Base-by-base conservation (phyloP, 2,888 invertebrate genomes). In the Sipunculus nudus region DNA sequence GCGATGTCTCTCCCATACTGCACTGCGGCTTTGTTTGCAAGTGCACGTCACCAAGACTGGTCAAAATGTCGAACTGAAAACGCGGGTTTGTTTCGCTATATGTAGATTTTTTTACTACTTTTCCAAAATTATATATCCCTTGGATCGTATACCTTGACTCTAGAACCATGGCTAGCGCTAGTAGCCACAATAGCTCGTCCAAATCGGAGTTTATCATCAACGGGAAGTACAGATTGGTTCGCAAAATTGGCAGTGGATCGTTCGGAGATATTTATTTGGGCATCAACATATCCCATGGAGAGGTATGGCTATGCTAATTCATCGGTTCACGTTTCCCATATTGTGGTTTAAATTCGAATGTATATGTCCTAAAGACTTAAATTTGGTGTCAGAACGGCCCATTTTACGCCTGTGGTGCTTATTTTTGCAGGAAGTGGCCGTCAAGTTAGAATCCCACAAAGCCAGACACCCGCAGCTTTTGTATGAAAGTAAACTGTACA, bases 401-500 rank as follows among this genome's bases (percentile, higher is more conserved):
- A n/a, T n/a, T n/a, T n/a, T n/a, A n/a, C n/a, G n/a, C n/a, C n/a
- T n/a, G n/a, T n/a, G n/a, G 10, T 43, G 43, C 13, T 21, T 43
- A 41, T 19, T n/a, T 50, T 68, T 74, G 28, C 67, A 84, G 80
- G 86, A 86, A 73, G 84, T 87, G 21, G 86, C 86, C 35, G 85
- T 87, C 39, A 86, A 86, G 73, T 72, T 86, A 47, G 86, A 86
- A 71, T 82, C 85, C 59, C 78, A 80, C 54, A 84, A 85, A 78
- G 86, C 86, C 32, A 75, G 85, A 61, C 86, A 86, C 70, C 86
- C 86, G 46, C 86, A 86, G 73, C 73, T 87, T 50, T 73, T 86
- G 50, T 87, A 86, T 73, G 86, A 86, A 76, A 84, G 84, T 67
- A 87, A 86, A 74, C 78, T 87, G 56, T 86, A 86, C 73, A 85